Evolutionary conservation across 2,888 invertebrate genomes (phyloP).

Genomic region (Harmothoe impar): DNA sequence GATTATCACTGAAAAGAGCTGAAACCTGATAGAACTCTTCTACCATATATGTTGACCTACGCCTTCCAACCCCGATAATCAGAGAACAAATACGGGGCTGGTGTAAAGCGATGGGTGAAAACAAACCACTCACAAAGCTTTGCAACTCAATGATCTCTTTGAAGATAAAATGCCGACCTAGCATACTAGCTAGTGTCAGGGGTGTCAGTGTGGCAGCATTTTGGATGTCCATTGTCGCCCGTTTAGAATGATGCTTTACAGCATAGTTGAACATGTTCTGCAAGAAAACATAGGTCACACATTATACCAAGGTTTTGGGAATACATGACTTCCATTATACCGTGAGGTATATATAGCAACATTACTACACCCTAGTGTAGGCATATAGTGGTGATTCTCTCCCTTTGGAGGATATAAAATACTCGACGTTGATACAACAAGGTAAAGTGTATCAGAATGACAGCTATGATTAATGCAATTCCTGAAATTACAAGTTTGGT

Average conservation of each 20-base stretch:
- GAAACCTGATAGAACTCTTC: too few relatives aligned
- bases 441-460: background rate
- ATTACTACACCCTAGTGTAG: too few relatives aligned
- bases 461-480: conserved; percentile 18
- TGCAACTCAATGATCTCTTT: conserved; percentile 97
- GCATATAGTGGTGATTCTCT: too few relatives aligned
- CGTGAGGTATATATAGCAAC: too few relatives aligned
- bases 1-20: too few relatives aligned
- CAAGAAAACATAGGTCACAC: too few relatives aligned
- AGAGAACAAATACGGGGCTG: too few relatives aligned
- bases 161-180: conserved; percentile 98
- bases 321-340: too few relatives aligned
- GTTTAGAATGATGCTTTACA: conserved; percentile 94
- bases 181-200: conserved; percentile 96
- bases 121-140: conserved; percentile 79
- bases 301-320: too few relatives aligned
- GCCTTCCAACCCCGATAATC: too few relatives aligned
- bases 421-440: background rate
- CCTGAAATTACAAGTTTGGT: background rate
- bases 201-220: conserved; percentile 96
- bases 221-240: conserved; percentile 94
- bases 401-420: too few relatives aligned
- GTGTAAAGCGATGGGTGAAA: background rate
- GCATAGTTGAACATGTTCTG: conserved; percentile 99
- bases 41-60: too few relatives aligned